Conservation (phyloP, 2,888 invertebrate genomes). For the Ichneumon xanthorius region DNA sequence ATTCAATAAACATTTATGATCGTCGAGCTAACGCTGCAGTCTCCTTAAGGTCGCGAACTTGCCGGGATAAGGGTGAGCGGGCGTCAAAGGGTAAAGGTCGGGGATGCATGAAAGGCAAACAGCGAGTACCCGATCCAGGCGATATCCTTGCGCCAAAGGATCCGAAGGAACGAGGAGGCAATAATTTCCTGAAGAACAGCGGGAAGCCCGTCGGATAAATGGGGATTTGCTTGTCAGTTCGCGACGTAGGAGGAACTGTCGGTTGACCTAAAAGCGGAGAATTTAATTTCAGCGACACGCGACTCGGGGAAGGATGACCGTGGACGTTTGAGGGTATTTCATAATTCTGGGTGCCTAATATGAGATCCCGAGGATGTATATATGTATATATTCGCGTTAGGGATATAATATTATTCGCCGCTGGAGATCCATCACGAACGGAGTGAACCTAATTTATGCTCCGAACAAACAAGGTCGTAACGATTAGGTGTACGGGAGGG, state of each 20-base stretch:
- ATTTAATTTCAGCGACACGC: slow-evolving; percentile 50
- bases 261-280: slow-evolving; percentile 44
- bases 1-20: neutral
- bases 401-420: slow-evolving; percentile 16
- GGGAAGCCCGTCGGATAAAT: slow-evolving; percentile 1
- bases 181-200: slow-evolving; percentile 32
- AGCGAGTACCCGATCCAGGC: slow-evolving; percentile 8
- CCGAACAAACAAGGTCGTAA: slow-evolving; percentile 2
- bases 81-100: slow-evolving; percentile 29
- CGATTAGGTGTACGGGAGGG: neutral
- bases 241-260: slow-evolving; percentile 1
- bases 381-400: neutral
- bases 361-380: neutral
- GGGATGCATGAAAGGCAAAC: slow-evolving; percentile 31
- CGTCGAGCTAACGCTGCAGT: neutral
- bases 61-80: neutral
- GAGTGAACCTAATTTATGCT: slow-evolving; percentile 50
- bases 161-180: neutral
- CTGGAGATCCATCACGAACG: slow-evolving; percentile 48
- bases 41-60: neutral
- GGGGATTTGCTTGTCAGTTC: slow-evolving; percentile 22
- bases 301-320: neutral
- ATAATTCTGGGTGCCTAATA: slow-evolving; percentile 41
- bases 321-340: slow-evolving; percentile 24
- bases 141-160: slow-evolving; percentile 22